A percentile compares a stretch with the other conserved stretches of the same genome.
Conservation (phyloP, 2,888 invertebrate species). For the Aphidoletes aphidimyza region DNA sequence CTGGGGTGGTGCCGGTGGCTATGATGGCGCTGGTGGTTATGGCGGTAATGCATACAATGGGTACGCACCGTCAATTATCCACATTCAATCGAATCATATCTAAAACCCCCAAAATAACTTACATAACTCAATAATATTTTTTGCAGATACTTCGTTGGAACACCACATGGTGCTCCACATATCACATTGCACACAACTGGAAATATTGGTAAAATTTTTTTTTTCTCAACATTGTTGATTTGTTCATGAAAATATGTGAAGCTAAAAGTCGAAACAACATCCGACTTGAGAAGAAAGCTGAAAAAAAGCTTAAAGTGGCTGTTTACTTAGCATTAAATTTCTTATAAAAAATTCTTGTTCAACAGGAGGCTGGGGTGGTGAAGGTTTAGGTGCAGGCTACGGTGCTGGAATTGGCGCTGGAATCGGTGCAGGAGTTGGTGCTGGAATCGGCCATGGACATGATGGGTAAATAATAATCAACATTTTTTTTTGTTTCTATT, state of each 20-base stretch:
- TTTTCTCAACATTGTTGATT: no score
- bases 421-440: conserved; percentile 40
- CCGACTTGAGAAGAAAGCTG: no score
- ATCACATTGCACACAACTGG: conserved; percentile 21
- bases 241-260: no score
- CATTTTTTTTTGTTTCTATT: not conserved
- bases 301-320: no score
- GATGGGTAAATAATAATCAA: not conserved
- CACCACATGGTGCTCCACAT: not conserved
- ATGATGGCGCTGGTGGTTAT: not conserved
- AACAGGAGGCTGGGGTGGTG: not conserved
- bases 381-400: not conserved
- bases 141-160: not conserved
- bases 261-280: no score
- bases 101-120: no score
- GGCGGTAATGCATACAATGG: not conserved
- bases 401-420: not conserved
- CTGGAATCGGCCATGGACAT: conserved; percentile 57
- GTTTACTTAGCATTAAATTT: no score
- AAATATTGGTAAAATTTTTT: not conserved
- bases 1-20: not conserved
- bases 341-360: no score
- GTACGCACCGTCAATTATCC: no score
- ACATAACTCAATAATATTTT: not conserved
- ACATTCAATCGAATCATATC: no score